Evolutionary conservation across 2,888 invertebrate genomes (phyloP), one percentile per base, ranked within the genome.

Genomic region (Drosophila eohydei): DNA sequence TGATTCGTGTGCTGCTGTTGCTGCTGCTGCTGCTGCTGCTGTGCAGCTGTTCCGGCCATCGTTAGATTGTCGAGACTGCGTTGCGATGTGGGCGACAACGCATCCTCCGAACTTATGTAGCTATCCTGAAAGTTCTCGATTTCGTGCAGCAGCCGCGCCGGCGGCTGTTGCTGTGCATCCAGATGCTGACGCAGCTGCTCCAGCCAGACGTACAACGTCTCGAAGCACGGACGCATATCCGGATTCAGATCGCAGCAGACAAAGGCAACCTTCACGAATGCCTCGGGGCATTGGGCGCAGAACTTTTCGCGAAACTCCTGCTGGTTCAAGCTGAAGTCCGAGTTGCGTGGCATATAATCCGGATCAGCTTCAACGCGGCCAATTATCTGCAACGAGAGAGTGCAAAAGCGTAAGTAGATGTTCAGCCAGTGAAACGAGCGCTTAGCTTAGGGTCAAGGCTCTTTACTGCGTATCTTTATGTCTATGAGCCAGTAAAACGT

Each of bases 311-410:
- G 94, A 92, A 98, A 98, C 6, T 95, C 95, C 69, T 95, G 94
- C 91, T 97, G 97, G 93, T 98, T 98, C 26, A 98, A 94, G 0
- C 98, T 98, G 92, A 98, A 98, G 93, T 98, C 98, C 43, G 96
- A 95, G 2, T 97, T 97, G 44, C 98, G 95, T 3, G 98, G 98
- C 78, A 98, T 93, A 92, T 96, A 97, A 93, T 98, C 98, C 0
- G 98, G 98, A 94, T 98, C 98, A 0, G 98, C 98, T 74, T 97
- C 96, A 6, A 98, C 98, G 48, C 98, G 95, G 0, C 98, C 98
- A 89, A 98, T 98, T 83, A 98, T 97, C 96, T 97, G 90, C 3
- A 26, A 38, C 28, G 11, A n/a, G 16, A 32, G 34, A 28, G 11
- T 36, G 26, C 2, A 14, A 21, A 36, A 57, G 32, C 4, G 30